Percentiles rank a stretch among this genome's conserved stretches.
phyloP scores from a whole-genome alignment of 1,140 invertebrate genomes.

The Anastrepha obliqua region DNA sequence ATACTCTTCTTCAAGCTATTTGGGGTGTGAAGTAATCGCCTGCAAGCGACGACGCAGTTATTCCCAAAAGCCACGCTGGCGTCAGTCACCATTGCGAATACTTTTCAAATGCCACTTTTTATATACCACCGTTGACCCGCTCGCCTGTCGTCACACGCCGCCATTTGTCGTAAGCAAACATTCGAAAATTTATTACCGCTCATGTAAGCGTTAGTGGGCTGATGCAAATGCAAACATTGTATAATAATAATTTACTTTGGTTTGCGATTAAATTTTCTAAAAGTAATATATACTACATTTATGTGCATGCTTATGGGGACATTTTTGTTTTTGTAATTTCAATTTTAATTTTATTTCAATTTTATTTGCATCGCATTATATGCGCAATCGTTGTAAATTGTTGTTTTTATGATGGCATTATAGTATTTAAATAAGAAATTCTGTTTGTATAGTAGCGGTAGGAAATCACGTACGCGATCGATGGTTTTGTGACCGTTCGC shows the following conservation, averaged over 20 bases:
- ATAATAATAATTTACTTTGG: conserved; percentile 28
- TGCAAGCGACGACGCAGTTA: neutral
- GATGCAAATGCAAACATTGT: conserved; percentile 6
- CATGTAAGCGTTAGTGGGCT: conserved; percentile 13
- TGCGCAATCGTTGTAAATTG: conserved; percentile 12
- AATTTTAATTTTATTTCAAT: neutral
- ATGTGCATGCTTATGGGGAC: neutral
- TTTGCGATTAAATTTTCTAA: conserved; percentile 17
- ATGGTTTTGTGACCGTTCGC: neutral
- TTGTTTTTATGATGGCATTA: conserved; percentile 22
- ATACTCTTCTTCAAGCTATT: neutral
- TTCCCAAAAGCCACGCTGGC: conserved; percentile 8
- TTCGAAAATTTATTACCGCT: neutral
- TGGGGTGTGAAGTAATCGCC: neutral
- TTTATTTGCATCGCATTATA: conserved; percentile 1
- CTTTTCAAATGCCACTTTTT: neutral
- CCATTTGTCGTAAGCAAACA: neutral
- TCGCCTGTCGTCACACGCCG: neutral
- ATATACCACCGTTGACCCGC: too few species aligned
- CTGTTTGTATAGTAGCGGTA: neutral
- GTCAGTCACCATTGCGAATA: conserved; percentile 1
- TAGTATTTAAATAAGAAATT: conserved; percentile 31
- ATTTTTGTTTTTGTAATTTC: conserved; percentile 1
- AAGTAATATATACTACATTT: neutral
- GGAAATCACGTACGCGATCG: conserved; percentile 35